Base-by-base conservation (phyloP, 2,113 vertebrate genomes). In the Microcebus ravelobensis region DNA sequence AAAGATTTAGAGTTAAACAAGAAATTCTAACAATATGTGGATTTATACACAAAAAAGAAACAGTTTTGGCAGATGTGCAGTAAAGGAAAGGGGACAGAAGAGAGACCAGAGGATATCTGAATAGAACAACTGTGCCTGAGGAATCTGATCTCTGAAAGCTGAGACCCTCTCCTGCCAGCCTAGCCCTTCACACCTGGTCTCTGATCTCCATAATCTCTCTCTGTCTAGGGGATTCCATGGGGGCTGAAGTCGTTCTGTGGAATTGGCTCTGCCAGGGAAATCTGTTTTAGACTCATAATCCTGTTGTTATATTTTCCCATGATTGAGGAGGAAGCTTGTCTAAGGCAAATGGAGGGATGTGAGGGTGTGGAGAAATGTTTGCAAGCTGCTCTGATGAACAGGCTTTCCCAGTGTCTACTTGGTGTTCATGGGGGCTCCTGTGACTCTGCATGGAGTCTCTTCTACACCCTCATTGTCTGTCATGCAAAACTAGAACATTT, bases 131-230 rank as follows among this genome's bases (percentile, higher is more conserved):
- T 67, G 83, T 52, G 34, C 27, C 55, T 55, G 3, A 23, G 36
- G 63, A 79, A 84, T 11, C 52, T 57, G 55, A 94, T 48, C 17
- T 48, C 59, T 52, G 61, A 63, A 89, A 95, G 25, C 21, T 34
- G 39, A 93, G 45, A 50, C 8, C 0, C 59, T 73, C 31, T 27
- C 57, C 29, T 65, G 25, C 14, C 20, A 77, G 3, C 34, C 8
- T 7, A 70, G n/a, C 5, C 59, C 36, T 84, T 45, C 42, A 39
- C 2, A 5, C 14, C 34, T 55, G 45, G 34, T 52, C n/a, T 94
- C 36, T 39, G 76, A 82, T 91, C 48, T 87, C 52, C 39, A n/a
- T 89, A 83, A 92, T 87, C 34, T 8, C 27, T 27, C 1, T 34
- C 27, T 11, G 1, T 52, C 5, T 34, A 36, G 73, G 36, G 42